phyloP scores from a whole-genome alignment of 2,113 vertebrate species.

The Montifringilla adamsi region DNA sequence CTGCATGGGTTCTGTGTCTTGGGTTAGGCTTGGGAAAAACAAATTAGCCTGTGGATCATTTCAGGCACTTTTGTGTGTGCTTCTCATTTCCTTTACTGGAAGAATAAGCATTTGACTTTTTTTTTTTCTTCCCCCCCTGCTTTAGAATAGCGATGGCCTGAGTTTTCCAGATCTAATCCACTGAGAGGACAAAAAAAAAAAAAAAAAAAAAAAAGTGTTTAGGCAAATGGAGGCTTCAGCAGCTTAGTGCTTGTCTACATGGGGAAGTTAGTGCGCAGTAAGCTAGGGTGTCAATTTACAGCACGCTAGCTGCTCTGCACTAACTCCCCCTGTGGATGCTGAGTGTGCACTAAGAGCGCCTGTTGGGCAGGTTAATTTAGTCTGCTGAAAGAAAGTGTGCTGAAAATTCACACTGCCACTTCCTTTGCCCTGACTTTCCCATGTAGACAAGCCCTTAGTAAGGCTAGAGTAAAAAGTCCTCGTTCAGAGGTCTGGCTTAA shows the following conservation, averaged over 20 bases:
- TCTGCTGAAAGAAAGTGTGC: slow-evolving; percentile 19
- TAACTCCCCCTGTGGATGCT: slow-evolving; percentile 67
- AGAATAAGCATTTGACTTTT: background rate
- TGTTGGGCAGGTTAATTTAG: slow-evolving; percentile 3
- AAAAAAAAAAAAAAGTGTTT: background rate
- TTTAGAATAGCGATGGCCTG: background rate
- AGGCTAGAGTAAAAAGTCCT: background rate
- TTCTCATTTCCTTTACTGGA: background rate
- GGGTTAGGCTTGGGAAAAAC: rapidly evolving
- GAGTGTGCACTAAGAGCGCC: slow-evolving; percentile 62
- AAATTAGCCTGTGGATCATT: background rate
- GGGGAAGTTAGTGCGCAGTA: slow-evolving; percentile 68
- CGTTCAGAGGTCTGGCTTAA: background rate
- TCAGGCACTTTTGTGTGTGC: background rate
- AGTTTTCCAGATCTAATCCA: background rate
- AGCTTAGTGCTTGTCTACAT: slow-evolving; percentile 64
- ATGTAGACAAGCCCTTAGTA: slow-evolving; percentile 59
- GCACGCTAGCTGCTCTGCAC: slow-evolving; percentile 68
- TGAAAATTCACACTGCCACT: slow-evolving; percentile 8
- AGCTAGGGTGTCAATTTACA: slow-evolving; percentile 61
- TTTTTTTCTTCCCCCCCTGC: background rate
- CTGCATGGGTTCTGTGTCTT: background rate
- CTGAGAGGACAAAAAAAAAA: background rate
- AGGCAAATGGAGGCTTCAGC: slow-evolving; percentile 24
- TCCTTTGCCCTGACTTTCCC: slow-evolving; percentile 40